phyloP scores from a whole-genome alignment of 2,113 vertebrate genomes.

The Stegostoma tigrinum region DNA sequence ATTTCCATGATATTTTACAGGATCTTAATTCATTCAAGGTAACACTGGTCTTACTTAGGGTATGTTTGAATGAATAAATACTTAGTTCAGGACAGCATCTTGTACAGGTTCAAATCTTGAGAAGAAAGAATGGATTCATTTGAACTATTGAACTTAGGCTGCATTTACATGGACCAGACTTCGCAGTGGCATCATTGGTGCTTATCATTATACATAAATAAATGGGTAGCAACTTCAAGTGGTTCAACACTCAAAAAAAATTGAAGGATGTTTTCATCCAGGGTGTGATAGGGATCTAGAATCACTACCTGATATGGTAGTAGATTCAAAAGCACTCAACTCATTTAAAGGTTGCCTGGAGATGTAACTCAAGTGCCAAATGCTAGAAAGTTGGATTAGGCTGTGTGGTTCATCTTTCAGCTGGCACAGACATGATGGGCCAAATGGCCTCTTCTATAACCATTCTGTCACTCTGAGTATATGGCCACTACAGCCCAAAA shows the following conservation, averaged over 20 bases:
- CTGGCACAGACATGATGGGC: too few species aligned
- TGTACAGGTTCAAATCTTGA: not conserved
- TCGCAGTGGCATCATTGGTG: not conserved
- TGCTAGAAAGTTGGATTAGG: too few species aligned
- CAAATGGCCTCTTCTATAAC: too few species aligned
- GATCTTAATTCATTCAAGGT: not conserved
- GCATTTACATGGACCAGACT: not conserved
- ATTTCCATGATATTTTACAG: not conserved
- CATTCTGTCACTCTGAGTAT: too few species aligned
- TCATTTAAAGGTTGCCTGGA: too few species aligned
- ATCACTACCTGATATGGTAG: too few species aligned
- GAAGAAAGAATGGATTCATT: not conserved
- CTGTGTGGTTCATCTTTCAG: too few species aligned
- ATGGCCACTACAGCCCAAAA: not conserved
- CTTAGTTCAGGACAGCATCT: not conserved
- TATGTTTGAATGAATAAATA: not conserved
- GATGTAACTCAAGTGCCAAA: too few species aligned
- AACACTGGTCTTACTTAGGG: not conserved
- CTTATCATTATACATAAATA: not conserved
- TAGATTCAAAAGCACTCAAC: too few species aligned
- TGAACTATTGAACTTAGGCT: not conserved
- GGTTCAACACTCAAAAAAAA: not conserved
- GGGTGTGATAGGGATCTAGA: too few species aligned
- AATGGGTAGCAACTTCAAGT: not conserved
- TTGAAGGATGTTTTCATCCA: too few species aligned